Evolutionary conservation across 2,113 vertebrate species (phyloP).

Genomic region (Crotalus helleri): DNA sequence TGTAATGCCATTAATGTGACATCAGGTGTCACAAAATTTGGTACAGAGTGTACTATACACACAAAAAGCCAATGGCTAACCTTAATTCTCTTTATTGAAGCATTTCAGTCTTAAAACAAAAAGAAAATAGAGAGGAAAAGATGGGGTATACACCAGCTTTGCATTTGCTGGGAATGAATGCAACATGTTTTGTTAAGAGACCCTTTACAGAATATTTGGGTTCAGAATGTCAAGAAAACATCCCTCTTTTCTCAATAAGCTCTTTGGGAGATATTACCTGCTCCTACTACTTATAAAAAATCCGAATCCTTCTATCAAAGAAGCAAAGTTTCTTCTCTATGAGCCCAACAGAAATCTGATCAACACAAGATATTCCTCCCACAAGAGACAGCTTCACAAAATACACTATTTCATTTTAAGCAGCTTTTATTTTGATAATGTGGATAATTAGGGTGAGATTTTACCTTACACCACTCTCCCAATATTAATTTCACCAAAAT

Average conservation of each 20-base stretch:
- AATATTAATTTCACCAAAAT: rapidly evolving
- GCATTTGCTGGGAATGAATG: background rate
- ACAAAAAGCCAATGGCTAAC: background rate
- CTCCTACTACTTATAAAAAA: background rate
- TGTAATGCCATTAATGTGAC: background rate
- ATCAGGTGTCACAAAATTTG: background rate
- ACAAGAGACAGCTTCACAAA: rapidly evolving
- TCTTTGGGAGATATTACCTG: background rate
- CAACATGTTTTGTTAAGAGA: background rate
- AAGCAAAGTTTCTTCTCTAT: background rate
- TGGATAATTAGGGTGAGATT: rapidly evolving
- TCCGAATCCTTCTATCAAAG: background rate
- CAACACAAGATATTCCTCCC: background rate
- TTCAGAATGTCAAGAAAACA: background rate
- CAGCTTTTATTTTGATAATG: background rate
- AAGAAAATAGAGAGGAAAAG: background rate
- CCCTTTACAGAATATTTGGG: background rate
- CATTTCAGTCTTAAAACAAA: background rate
- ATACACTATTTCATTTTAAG: background rate
- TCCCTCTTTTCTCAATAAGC: background rate
- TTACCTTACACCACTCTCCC: background rate
- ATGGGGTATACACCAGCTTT: background rate
- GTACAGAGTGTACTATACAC: background rate
- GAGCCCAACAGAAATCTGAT: background rate
- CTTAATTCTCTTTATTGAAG: background rate